Evolutionary conservation across 2,888 invertebrate genomes (phyloP), one percentile per base, ranked within the genome.

Genomic region (Lithosia quadra): DNA sequence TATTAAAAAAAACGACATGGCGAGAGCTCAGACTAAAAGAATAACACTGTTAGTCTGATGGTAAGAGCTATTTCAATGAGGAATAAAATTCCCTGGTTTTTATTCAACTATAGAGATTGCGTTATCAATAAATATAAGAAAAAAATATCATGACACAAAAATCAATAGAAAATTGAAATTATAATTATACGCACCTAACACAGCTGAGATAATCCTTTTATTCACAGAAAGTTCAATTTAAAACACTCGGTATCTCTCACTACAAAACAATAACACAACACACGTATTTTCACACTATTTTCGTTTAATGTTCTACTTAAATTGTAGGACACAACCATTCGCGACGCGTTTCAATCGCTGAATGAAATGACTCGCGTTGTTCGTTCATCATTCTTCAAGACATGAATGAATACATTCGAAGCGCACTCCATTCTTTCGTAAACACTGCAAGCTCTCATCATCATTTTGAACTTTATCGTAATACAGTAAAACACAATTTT

Each of bases 131-230:
- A n/a, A n/a, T n/a, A n/a, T n/a, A n/a, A n/a, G n/a, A n/a, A n/a
- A n/a, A n/a, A n/a, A n/a, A n/a, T n/a, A n/a, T n/a, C n/a, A n/a
- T n/a, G n/a, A n/a, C n/a, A n/a, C n/a, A n/a, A n/a, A n/a, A 28
- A 33, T n/a, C 10, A 34, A 33, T 33, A 58, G 18, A n/a, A 33
- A 28, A 58, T 18, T 36, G 21, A 34, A 34, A 0, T 8, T 11
- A 28, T 4, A 4, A 28, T 28, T 28, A 28, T 21, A 65, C 65
- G n/a, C 33, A 69, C 69, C 64, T 70, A 63, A 60, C 68, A 74
- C 74, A 84, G 78, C 79, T 82, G 82, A 79, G 80, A 80, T 82
- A 84, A 81, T 69, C 74, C 76, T 73, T 67, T 68, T 72, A 22
- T 24, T 66, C 69, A 65, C 68, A 53, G 11, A 58, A 58, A 62